Conservation (phyloP, 2,797 vertebrate species). For the Allobates femoralis region DNA sequence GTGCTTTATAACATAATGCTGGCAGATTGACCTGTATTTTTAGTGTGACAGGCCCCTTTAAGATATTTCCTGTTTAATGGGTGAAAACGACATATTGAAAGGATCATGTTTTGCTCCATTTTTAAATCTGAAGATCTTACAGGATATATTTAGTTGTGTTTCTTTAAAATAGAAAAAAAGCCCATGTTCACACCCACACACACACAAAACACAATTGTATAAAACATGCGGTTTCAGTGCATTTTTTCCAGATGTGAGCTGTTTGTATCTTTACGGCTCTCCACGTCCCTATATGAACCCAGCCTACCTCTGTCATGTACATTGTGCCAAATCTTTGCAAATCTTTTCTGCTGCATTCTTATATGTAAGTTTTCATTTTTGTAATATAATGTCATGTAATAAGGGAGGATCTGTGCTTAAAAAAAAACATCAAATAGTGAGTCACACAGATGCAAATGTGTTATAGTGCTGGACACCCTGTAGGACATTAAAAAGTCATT, state of each 20-base stretch:
- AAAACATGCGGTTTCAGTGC: constrained; percentile 7
- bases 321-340: background rate
- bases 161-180: background rate
- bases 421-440: background rate
- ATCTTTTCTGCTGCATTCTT: constrained; percentile 3
- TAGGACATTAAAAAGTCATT: constrained; percentile 32
- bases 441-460: background rate
- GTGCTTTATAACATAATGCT: too few relatives aligned
- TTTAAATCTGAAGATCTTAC: background rate
- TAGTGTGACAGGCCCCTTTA: too few relatives aligned
- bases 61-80: background rate
- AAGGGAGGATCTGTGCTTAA: background rate
- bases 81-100: background rate
- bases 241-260: background rate
- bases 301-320: background rate
- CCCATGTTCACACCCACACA: background rate
- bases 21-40: too few relatives aligned
- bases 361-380: background rate
- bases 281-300: background rate
- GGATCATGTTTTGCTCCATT: background rate
- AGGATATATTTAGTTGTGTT: background rate
- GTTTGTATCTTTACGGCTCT: background rate
- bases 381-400: background rate
- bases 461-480: background rate
- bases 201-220: background rate